Conservation (phyloP, 2,888 invertebrate genomes). For the Masnerella sp. region DNA sequence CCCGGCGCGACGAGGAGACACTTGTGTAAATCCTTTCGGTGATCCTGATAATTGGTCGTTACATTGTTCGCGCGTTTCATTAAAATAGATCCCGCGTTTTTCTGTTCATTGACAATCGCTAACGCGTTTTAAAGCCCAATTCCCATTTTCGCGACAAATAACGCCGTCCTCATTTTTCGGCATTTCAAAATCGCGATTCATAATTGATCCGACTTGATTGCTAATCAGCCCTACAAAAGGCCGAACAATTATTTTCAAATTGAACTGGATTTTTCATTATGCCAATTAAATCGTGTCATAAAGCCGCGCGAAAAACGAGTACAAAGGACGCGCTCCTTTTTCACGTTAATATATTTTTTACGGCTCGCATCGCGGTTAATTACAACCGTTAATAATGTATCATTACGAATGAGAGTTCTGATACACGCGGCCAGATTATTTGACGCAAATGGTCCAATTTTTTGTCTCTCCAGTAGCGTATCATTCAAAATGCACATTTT, state of each 20-base stretch:
- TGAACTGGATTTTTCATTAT: slow-evolving; percentile 59
- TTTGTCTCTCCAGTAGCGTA: too few relatives aligned
- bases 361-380: slow-evolving; percentile 45
- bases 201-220: slow-evolving; percentile 51
- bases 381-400: slow-evolving; percentile 55
- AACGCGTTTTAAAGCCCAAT: background rate
- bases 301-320: slow-evolving; percentile 18
- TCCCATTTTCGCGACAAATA: slow-evolving; percentile 11
- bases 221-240: slow-evolving; percentile 50
- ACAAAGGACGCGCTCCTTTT: slow-evolving; percentile 25
- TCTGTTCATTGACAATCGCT: too few relatives aligned
- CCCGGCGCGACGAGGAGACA: background rate
- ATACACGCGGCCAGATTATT: too few relatives aligned
- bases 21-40: background rate
- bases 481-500: too few relatives aligned
- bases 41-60: too few relatives aligned
- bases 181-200: slow-evolving; percentile 30
- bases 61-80: too few relatives aligned
- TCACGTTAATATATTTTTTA: slow-evolving; percentile 48
- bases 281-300: slow-evolving; percentile 52
- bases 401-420: too few relatives aligned
- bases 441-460: too few relatives aligned
- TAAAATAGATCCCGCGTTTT: too few relatives aligned
- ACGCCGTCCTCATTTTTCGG: slow-evolving; percentile 14
- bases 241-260: slow-evolving; percentile 43